Evolutionary conservation across 37 sponge, comb jelly and placozoan species (phyloP), one percentile per base, ranked within the genome.

Genomic region (Chondrosia reniformis): DNA sequence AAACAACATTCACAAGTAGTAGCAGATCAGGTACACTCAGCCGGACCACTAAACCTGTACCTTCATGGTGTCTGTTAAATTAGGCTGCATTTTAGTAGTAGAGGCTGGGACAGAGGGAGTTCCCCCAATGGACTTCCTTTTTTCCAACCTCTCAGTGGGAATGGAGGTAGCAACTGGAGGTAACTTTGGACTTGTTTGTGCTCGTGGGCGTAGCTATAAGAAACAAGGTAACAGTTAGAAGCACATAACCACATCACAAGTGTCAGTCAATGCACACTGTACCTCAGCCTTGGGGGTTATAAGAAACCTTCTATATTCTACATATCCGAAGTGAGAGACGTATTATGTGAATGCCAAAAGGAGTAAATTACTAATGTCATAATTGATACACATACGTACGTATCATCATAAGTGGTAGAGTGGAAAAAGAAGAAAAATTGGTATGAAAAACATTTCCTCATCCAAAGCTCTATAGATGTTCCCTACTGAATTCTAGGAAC

Each of bases 1-100:
- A n/a, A n/a, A n/a, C n/a, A n/a, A n/a, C n/a, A n/a, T n/a, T n/a
- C n/a, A 49, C 52, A 49, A 10, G 15, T 15, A 49, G 15, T 19
- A 10, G 15, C 52, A 49, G 15, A 49, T 15, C 61, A 59, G 30
- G 28, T 30, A 59, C 61, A 59, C 61, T 30, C n/a, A 6, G 17
- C 5, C 6, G 9, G 38, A 30, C 67, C 32, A 19, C 40, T 40
- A 36, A 8, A 6, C 43, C 8, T 25, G 19, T 6, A 69, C 72
- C 72, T 69, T 69, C 72, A 69, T 69, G 2, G 72, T 69, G 44
- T 69, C 72, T 2, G 72, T 39, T 41, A 69, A 39, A 39, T 36
- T 69, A 7, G 1, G 44, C 3, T 36, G 72, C 17, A 24, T 44
- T 3, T 59, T 30, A 19, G 61, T 13, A 2, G 32, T 24, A 41